phyloP scores from a whole-genome alignment of 2,113 vertebrate species.

The Rynchops niger region DNA sequence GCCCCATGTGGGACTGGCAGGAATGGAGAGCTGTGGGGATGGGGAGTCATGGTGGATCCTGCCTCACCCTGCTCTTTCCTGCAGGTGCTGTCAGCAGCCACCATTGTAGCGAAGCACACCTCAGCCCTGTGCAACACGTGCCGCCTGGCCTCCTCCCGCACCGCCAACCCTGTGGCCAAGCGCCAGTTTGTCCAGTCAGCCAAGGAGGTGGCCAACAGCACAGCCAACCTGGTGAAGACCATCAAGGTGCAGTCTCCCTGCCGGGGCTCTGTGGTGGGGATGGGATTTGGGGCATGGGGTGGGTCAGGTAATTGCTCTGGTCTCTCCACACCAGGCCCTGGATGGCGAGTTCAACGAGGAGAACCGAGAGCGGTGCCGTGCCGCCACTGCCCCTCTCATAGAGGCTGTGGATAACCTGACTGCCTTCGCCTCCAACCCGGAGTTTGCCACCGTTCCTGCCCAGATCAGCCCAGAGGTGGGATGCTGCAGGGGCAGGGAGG shows the following conservation, averaged over 20 bases:
- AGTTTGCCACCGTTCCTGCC: constrained; percentile 90
- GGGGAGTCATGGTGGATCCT: fast-evolving
- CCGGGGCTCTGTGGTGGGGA: background rate
- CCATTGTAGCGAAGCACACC: constrained; percentile 97
- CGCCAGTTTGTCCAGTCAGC: constrained; percentile 97
- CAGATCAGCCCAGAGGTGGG: constrained; percentile 91
- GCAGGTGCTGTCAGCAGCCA: constrained; percentile 95
- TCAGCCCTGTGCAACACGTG: constrained; percentile 96
- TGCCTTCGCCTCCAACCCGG: constrained; percentile 93
- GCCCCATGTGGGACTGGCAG: fast-evolving
- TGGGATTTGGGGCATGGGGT: background rate
- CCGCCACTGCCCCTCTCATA: constrained; percentile 87
- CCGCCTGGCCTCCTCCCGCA: constrained; percentile 91
- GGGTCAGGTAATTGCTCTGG: background rate
- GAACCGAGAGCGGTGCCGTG: constrained; percentile 87
- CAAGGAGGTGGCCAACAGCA: constrained; percentile 98
- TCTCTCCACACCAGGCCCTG: constrained; percentile 79
- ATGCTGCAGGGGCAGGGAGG: background rate
- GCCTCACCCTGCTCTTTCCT: background rate
- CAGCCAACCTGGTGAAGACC: constrained; percentile 96
- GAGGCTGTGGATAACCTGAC: constrained; percentile 94
- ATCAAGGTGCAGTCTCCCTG: constrained; percentile 84
- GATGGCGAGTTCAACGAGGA: constrained; percentile 90
- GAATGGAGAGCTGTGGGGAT: background rate
- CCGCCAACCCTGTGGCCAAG: constrained; percentile 93